Percentiles rank a stretch among this genome's conserved stretches.
phyloP scores from a whole-genome alignment of 2,113 vertebrate genomes.

The Bubalus kerabau region DNA sequence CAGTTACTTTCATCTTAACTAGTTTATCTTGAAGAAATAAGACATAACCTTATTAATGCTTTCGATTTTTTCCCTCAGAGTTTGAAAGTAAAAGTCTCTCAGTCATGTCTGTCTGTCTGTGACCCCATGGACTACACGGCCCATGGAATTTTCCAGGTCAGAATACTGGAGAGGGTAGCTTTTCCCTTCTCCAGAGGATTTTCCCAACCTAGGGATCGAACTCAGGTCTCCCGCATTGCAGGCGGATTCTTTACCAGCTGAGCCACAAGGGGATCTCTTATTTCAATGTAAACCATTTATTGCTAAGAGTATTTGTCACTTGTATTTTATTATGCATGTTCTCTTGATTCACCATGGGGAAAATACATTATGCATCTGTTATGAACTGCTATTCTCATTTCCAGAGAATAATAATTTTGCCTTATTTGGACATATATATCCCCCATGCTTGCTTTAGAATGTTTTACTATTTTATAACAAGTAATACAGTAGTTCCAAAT shows the following conservation, averaged over 20 bases:
- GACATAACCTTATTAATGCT: background rate
- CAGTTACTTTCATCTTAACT: background rate
- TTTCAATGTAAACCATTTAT: background rate
- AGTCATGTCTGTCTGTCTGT: background rate
- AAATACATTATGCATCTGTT: background rate
- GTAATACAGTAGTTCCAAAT: background rate
- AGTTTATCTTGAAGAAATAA: slow-evolving; percentile 24
- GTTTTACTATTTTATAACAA: background rate
- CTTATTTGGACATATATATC: background rate
- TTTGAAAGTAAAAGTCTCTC: background rate
- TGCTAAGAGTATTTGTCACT: background rate
- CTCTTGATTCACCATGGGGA: background rate
- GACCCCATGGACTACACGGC: background rate
- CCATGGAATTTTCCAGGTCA: background rate
- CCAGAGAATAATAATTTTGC: background rate
- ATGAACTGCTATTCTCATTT: background rate
- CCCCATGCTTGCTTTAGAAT: background rate
- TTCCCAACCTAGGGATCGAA: background rate
- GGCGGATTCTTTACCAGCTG: background rate
- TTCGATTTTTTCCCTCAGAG: background rate
- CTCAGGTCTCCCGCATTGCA: background rate
- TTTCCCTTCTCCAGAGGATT: background rate
- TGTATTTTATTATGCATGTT: background rate
- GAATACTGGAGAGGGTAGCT: background rate
- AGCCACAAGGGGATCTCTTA: background rate